Evolutionary conservation across 2,113 vertebrate genomes (phyloP).

Genomic region (Mionectes macconnelli): DNA sequence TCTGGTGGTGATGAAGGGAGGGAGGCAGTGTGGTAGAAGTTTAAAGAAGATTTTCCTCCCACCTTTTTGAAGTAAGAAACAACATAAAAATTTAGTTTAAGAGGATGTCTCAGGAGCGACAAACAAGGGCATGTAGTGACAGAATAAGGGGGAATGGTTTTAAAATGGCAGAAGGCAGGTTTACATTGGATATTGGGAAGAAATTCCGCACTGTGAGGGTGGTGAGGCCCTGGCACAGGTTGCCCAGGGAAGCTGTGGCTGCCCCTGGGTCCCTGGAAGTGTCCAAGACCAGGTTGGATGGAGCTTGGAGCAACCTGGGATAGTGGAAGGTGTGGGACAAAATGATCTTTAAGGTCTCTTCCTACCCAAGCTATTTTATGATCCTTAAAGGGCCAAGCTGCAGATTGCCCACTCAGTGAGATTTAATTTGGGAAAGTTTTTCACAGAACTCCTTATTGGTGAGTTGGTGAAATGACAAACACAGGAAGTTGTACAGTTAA

Average conservation of each 20-base stretch:
- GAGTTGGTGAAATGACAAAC: background rate
- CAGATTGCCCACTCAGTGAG: background rate
- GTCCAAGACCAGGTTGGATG: background rate
- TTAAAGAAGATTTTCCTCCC: background rate
- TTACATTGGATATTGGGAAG: background rate
- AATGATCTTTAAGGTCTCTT: background rate
- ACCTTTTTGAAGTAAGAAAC: background rate
- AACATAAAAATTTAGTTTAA: background rate
- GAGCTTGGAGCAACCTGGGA: background rate
- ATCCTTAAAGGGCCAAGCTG: background rate
- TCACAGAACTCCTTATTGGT: background rate
- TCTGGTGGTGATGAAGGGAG: background rate
- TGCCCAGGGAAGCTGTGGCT: background rate
- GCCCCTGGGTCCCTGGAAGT: background rate
- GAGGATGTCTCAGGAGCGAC: background rate
- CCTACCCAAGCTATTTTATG: background rate
- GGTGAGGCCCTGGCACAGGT: background rate
- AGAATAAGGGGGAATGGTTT: background rate
- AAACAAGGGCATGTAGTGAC: background rate
- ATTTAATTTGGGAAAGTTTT: background rate
- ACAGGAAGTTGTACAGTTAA: background rate
- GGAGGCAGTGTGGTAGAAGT: background rate
- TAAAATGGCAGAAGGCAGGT: background rate
- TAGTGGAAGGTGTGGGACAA: background rate
- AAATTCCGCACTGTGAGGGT: background rate